phyloP scores from a whole-genome alignment of 2,797 vertebrate species.

The Mormyrus proboscirostris region DNA sequence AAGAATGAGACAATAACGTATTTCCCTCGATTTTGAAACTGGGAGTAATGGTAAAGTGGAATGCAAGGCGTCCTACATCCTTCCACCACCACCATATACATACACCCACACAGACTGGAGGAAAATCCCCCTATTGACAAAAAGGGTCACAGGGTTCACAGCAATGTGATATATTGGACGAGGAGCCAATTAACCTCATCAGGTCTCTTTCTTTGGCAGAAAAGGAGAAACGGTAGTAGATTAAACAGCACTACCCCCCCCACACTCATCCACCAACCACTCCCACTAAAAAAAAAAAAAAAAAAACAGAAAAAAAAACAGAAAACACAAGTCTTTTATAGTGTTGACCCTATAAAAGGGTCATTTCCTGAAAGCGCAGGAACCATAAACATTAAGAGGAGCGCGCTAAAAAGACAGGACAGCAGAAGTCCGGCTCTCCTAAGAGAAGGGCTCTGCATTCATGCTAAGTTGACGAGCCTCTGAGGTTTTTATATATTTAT shows the following conservation, averaged over 20 bases:
- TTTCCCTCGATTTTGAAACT: not conserved
- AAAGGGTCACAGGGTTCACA: constrained; percentile 81
- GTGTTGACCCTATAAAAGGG: constrained; percentile 89
- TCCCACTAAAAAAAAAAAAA: constrained; percentile 51
- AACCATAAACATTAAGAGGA: constrained; percentile 82
- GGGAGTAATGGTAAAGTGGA: constrained; percentile 35
- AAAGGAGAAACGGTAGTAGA: constrained; percentile 72
- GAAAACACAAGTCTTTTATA: constrained; percentile 77
- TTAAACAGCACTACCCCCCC: constrained; percentile 65
- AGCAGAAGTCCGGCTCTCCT: constrained; percentile 60
- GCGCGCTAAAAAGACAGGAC: constrained; percentile 68
- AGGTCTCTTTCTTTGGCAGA: constrained; percentile 71
- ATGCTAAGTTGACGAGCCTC: constrained; percentile 60
- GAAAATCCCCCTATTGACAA: constrained; percentile 71
- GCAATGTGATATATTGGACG: constrained; percentile 81
- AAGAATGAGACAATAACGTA: not conserved
- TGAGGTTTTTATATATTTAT: constrained; percentile 69
- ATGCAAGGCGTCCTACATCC: constrained; percentile 2
- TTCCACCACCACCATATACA: constrained; percentile 28
- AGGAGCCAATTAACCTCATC: constrained; percentile 82
- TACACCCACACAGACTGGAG: constrained; percentile 52
- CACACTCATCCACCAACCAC: constrained; percentile 58
- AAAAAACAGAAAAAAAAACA: constrained; percentile 42
- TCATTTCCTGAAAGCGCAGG: constrained; percentile 84
- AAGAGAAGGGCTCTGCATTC: constrained; percentile 54